Percentiles rank a stretch among this genome's conserved stretches.
Conservation (phyloP, 2,888 invertebrate genomes). For the Diaphora mendica region DNA sequence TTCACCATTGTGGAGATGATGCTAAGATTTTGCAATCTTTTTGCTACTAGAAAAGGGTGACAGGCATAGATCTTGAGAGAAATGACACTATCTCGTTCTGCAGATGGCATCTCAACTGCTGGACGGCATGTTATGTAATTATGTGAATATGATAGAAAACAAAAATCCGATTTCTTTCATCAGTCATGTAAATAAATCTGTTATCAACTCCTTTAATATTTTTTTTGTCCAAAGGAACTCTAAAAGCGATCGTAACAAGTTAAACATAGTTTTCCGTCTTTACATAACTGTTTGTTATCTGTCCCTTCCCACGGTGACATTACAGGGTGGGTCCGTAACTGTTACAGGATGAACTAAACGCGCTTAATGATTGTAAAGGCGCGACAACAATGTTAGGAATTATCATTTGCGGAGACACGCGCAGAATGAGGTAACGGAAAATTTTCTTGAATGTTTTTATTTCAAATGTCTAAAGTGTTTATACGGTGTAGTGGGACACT, state of each 20-base stretch:
- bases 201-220: background rate
- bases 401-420: constrained; percentile 18
- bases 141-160: background rate
- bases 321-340: constrained; percentile 44
- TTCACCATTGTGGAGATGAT: background rate
- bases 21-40: background rate
- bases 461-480: constrained; percentile 1
- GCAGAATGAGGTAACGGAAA: constrained; percentile 12
- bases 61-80: background rate
- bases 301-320: constrained; percentile 73
- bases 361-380: constrained; percentile 61
- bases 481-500: background rate
- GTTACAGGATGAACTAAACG: constrained; percentile 22
- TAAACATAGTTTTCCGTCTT: constrained; percentile 78
- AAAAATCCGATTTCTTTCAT: background rate
- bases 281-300: constrained; percentile 76
- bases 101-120: background rate
- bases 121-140: background rate
- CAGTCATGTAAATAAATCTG: no score
- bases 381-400: constrained; percentile 21
- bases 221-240: constrained; percentile 53
- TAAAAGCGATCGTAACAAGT: constrained; percentile 68
- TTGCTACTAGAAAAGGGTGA: background rate
- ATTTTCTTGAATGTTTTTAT: background rate
- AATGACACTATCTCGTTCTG: background rate